Conservation (phyloP, 2,113 vertebrate species). For the Dipodomys ordii region DNA sequence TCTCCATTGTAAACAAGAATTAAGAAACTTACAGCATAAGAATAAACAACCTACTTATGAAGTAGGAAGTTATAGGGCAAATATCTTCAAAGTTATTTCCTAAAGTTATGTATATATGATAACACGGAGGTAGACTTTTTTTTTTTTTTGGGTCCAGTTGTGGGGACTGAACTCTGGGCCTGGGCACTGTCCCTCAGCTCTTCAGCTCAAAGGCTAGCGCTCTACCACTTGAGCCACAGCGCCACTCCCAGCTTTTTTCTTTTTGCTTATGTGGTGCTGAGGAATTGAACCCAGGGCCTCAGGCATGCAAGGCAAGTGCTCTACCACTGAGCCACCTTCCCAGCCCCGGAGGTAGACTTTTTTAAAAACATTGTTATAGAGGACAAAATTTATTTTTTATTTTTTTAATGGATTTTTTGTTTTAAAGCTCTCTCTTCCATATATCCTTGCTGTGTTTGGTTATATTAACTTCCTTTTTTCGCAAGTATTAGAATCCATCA, state of each 20-base stretch:
- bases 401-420: conserved; percentile 32
- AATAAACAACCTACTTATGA: not conserved
- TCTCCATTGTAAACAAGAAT: conserved; percentile 51
- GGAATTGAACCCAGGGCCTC: too few relatives aligned
- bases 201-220: too few relatives aligned
- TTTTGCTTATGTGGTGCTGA: too few relatives aligned
- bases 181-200: too few relatives aligned
- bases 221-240: too few relatives aligned
- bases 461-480: not conserved
- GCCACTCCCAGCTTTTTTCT: too few relatives aligned
- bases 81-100: not conserved
- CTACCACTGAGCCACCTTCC: too few relatives aligned
- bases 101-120: not conserved
- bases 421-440: not conserved
- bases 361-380: not conserved
- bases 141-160: too few relatives aligned
- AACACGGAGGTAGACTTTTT: too few relatives aligned
- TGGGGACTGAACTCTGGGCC: too few relatives aligned
- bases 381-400: not conserved
- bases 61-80: conserved; percentile 1
- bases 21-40: conserved; percentile 22
- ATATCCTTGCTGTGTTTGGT: conserved; percentile 23
- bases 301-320: too few relatives aligned
- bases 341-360: too few relatives aligned
- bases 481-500: not conserved